A percentile compares a stretch with the other conserved stretches of the same genome.
Conservation (phyloP, 2,888 invertebrate species). For the Drosophila monieri region DNA sequence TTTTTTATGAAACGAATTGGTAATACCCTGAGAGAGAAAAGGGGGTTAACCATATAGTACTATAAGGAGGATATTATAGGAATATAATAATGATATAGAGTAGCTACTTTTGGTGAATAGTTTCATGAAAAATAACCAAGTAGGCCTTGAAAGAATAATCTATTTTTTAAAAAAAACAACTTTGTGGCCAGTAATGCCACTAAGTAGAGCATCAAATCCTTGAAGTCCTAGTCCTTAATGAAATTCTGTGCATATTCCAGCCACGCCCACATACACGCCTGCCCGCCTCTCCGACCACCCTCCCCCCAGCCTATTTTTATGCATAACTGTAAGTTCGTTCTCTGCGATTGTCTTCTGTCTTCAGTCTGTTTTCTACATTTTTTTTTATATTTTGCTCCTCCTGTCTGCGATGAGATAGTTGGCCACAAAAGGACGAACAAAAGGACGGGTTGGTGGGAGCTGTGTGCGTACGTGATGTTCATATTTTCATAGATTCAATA, state of each 20-base stretch:
- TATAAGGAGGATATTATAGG: too few relatives aligned
- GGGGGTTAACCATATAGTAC: not conserved
- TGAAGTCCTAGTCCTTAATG: conserved; percentile 56
- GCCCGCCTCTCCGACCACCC: conserved; percentile 8
- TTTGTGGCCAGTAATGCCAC: not conserved
- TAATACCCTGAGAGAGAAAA: not conserved
- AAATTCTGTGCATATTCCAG: conserved; percentile 75
- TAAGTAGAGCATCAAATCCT: conserved; percentile 31
- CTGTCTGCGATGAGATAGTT: conserved; percentile 51
- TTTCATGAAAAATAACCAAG: not conserved
- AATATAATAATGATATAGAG: too few relatives aligned
- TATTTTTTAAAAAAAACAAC: conserved; percentile 12
- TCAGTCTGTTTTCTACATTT: conserved; percentile 3
- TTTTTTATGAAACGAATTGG: not conserved
- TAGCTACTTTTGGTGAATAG: too few relatives aligned
- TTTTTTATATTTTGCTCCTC: not conserved
- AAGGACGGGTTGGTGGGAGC: conserved; percentile 23
- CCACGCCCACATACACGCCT: conserved; percentile 10
- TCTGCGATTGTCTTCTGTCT: conserved; percentile 62
- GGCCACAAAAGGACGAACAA: conserved; percentile 7
- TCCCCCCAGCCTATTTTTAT: conserved; percentile 28
- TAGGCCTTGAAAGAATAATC: not conserved
- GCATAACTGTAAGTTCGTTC: conserved; percentile 67
- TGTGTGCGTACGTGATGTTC: conserved; percentile 73
- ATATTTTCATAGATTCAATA: conserved; percentile 79